A percentile compares a stretch with the other conserved stretches of the same genome.
phyloP scores from a whole-genome alignment of 2,797 vertebrate genomes.

The Sebastes wilsoni region DNA sequence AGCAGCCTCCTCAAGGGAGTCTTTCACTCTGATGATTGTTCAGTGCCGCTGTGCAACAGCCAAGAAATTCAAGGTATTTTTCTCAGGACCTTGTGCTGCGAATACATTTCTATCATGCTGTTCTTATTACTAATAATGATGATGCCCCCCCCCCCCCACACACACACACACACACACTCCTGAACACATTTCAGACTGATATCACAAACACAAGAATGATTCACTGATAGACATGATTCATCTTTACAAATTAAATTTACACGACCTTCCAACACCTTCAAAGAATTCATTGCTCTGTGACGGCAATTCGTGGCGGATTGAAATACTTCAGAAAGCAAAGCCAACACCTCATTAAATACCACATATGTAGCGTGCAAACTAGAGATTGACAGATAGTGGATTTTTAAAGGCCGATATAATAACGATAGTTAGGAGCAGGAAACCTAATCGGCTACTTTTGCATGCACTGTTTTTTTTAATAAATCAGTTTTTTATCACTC shows the following conservation, averaged over 20 bases:
- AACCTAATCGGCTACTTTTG: too few relatives aligned
- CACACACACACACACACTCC: background rate
- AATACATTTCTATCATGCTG: background rate
- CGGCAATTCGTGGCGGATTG: background rate
- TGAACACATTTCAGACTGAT: background rate
- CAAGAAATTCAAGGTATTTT: conserved; percentile 5
- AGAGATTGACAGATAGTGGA: too few relatives aligned
- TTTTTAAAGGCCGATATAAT: too few relatives aligned
- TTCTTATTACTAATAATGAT: background rate
- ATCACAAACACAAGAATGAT: background rate
- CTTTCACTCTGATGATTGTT: conserved; percentile 27
- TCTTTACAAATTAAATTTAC: background rate
- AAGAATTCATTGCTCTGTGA: background rate
- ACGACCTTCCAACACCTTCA: background rate
- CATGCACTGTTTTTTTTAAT: too few relatives aligned
- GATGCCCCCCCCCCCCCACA: background rate
- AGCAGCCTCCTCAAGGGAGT: conserved; percentile 26
- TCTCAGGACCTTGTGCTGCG: conserved; percentile 29
- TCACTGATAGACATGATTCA: background rate
- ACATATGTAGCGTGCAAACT: background rate
- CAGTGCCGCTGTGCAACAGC: conserved; percentile 14
- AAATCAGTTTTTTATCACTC: too few relatives aligned
- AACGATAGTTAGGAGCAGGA: too few relatives aligned
- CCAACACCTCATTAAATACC: background rate
- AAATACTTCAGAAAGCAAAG: background rate